Evolutionary conservation across 2,113 vertebrate species (phyloP).

Genomic region (Boleophthalmus pectinirostris): DNA sequence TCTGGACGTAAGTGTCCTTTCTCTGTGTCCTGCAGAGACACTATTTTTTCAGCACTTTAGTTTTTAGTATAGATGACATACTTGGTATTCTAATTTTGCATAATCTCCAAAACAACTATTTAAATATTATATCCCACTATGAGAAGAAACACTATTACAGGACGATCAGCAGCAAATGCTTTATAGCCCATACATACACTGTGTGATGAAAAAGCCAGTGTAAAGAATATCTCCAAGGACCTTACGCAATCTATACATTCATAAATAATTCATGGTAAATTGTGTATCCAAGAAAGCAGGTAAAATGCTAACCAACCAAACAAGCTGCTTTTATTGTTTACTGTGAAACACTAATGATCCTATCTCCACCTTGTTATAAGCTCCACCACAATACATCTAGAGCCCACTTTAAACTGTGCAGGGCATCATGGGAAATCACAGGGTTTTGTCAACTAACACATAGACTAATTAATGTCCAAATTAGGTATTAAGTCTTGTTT

Average conservation of each 20-base stretch:
- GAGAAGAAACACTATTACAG: not conserved
- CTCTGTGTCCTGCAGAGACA: no score
- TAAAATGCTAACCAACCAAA: not conserved
- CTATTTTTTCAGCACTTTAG: no score
- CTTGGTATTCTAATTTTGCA: no score
- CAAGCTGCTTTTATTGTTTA: not conserved
- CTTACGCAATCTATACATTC: not conserved
- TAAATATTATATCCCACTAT: no score
- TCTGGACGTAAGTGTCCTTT: no score
- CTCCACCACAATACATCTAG: not conserved
- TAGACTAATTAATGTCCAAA: slow-evolving; percentile 71
- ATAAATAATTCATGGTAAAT: not conserved
- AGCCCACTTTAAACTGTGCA: slow-evolving; percentile 46
- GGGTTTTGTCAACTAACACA: slow-evolving; percentile 56
- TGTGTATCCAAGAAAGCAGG: not conserved
- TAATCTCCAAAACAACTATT: no score
- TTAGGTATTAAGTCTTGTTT: slow-evolving; percentile 65
- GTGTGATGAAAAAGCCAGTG: not conserved
- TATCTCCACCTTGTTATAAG: slow-evolving; percentile 23
- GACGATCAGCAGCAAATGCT: not conserved
- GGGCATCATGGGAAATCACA: slow-evolving; percentile 60
- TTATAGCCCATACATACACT: not conserved
- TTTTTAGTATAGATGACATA: no score
- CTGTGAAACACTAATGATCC: slow-evolving; percentile 6
- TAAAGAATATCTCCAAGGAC: not conserved